These are phyloP conservation scores for Colistium nudipinnis DNA, from an alignment of 2,113 vertebrate species.

Conservation along the genomic window DNA sequence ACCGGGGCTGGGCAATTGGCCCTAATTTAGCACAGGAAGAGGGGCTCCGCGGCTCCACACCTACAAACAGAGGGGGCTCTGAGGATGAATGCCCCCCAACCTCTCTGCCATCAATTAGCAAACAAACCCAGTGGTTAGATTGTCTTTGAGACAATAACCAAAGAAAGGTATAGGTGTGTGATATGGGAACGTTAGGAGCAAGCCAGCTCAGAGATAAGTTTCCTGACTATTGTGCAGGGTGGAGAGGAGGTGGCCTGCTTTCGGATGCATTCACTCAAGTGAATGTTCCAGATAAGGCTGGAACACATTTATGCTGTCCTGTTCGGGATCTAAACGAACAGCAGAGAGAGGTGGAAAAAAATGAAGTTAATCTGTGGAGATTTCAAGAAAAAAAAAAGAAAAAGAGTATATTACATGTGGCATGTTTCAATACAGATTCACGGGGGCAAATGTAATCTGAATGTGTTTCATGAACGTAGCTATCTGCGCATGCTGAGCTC, in stretches of 20 bases:
- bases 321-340: not conserved
- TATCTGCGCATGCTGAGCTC: slow-evolving; percentile 22
- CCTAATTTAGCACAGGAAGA: slow-evolving; percentile 88
- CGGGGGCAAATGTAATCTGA: slow-evolving; percentile 27
- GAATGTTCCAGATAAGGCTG: slow-evolving; percentile 42
- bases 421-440: slow-evolving; percentile 13
- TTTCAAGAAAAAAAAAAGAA: slow-evolving; percentile 11
- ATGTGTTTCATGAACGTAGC: slow-evolving; percentile 8
- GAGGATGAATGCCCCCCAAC: slow-evolving; percentile 86
- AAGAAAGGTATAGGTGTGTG: slow-evolving; percentile 64
- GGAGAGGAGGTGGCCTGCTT: slow-evolving; percentile 23
- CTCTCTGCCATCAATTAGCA: slow-evolving; percentile 94
- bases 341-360: too few relatives aligned
- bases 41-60: slow-evolving; percentile 84
- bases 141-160: slow-evolving; percentile 77
- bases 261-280: slow-evolving; percentile 58
- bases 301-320: slow-evolving; percentile 32
- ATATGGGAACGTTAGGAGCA: slow-evolving; percentile 70
- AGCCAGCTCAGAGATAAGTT: slow-evolving; percentile 68
- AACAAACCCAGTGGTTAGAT: slow-evolving; percentile 88
- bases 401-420: not conserved
- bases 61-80: slow-evolving; percentile 88
- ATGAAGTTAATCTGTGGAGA: not conserved
- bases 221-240: slow-evolving; percentile 59
- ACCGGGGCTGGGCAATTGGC: slow-evolving; percentile 88